A percentile compares a stretch with the other conserved stretches of the same genome.
phyloP scores from a whole-genome alignment of 2,113 vertebrate species.

The Hypanus sabinus region DNA sequence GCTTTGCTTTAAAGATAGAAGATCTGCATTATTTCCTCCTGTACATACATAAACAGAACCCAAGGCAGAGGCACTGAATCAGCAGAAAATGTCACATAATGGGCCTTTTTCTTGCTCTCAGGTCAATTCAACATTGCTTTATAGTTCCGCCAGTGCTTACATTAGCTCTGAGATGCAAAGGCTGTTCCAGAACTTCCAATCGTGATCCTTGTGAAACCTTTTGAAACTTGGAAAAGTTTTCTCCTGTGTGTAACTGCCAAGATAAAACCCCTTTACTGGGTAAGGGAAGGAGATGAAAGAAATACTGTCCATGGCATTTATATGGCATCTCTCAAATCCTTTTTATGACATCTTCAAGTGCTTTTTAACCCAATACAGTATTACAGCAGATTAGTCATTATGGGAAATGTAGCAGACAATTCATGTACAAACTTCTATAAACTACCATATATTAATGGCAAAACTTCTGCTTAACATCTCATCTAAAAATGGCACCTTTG shows the following conservation, averaged over 20 bases:
- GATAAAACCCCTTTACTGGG: neutral
- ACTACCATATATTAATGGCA: too few relatives aligned
- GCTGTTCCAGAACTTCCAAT: slow-evolving; percentile 57
- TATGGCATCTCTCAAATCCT: too few relatives aligned
- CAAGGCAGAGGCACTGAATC: slow-evolving; percentile 63
- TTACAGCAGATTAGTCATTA: too few relatives aligned
- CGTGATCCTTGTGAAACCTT: slow-evolving; percentile 45
- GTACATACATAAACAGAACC: slow-evolving; percentile 69
- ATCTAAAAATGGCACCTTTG: too few relatives aligned
- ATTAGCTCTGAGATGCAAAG: slow-evolving; percentile 59
- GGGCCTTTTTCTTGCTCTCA: slow-evolving; percentile 51
- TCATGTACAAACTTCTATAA: too few relatives aligned
- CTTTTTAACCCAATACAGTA: too few relatives aligned
- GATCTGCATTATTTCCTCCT: slow-evolving; percentile 69
- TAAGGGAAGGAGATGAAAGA: neutral
- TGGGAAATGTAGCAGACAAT: too few relatives aligned
- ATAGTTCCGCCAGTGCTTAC: slow-evolving; percentile 62
- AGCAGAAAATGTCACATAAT: slow-evolving; percentile 61
- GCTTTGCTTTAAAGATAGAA: slow-evolving; percentile 60
- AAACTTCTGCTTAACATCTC: too few relatives aligned
- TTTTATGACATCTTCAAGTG: too few relatives aligned
- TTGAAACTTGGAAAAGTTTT: neutral
- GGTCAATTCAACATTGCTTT: slow-evolving; percentile 57
- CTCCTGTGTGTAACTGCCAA: neutral
- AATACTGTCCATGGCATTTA: too few relatives aligned